Evolutionary conservation across 2,113 vertebrate genomes (phyloP).

Genomic region (Formicarius rufipectus): DNA sequence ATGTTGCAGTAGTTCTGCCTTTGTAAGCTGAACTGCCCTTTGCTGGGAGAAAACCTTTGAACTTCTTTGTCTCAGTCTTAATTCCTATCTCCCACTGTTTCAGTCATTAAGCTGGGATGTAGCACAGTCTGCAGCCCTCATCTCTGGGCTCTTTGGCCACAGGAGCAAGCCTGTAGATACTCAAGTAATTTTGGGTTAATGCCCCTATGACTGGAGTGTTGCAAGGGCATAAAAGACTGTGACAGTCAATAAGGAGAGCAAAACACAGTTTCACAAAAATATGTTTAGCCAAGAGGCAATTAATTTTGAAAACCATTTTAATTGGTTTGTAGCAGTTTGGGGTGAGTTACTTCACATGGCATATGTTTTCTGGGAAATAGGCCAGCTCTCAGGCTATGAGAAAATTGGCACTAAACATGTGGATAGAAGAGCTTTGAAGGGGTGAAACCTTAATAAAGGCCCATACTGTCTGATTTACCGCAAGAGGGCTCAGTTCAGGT

Average conservation of each 20-base stretch:
- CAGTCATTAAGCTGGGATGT: neutral
- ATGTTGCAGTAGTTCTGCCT: neutral
- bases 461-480: neutral
- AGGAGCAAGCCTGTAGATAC: neutral
- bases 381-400: neutral
- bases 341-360: neutral
- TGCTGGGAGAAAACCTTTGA: neutral
- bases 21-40: neutral
- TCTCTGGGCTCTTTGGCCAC: neutral
- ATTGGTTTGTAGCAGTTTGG: neutral
- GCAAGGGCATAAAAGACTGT: neutral
- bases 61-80: neutral
- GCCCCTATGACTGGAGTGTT: neutral
- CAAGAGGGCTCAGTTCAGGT: neutral
- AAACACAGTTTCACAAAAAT: neutral
- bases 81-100: neutral
- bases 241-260: neutral
- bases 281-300: neutral
- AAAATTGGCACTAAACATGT: neutral
- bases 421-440: neutral
- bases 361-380: neutral
- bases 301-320: neutral
- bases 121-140: neutral
- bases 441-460: neutral
- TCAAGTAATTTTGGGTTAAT: neutral